Percentiles rank a stretch among this genome's conserved stretches.
Conservation (phyloP, 2,113 vertebrate genomes). For the Sciurus niger region DNA sequence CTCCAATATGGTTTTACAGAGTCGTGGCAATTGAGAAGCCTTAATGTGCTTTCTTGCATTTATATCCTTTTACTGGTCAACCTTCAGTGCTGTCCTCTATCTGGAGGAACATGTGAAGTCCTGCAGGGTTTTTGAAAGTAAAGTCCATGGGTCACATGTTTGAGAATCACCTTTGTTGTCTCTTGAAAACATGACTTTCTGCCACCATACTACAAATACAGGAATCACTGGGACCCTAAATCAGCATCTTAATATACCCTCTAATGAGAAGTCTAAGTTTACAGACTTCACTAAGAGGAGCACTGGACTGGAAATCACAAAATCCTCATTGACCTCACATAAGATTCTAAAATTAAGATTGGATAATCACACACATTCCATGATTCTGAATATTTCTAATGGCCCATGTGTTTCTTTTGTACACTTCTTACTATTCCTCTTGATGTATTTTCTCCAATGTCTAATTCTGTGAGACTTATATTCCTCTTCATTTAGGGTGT, state of each 20-base stretch:
- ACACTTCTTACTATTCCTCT: neutral
- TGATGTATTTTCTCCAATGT: neutral
- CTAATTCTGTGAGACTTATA: constrained; percentile 12
- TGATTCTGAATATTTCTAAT: constrained; percentile 25
- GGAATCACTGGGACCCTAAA: neutral
- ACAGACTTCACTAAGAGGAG: neutral
- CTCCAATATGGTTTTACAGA: neutral
- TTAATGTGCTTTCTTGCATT: neutral
- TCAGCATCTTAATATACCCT: neutral
- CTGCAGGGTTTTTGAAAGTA: neutral
- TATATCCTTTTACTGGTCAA: neutral
- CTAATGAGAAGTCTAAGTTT: neutral
- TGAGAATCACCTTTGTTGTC: neutral
- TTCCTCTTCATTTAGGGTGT: neutral
- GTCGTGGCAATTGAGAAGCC: neutral
- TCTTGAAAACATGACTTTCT: neutral
- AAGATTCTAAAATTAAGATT: neutral
- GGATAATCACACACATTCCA: neutral
- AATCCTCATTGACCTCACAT: neutral
- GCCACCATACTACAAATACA: neutral
- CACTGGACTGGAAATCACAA: neutral
- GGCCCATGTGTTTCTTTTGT: neutral
- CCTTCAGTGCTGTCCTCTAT: neutral
- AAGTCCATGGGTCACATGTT: too few species aligned
- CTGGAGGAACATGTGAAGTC: neutral